A percentile compares a stretch with the other conserved stretches of the same genome.
Conservation (phyloP, 1,140 invertebrate genomes). For the Dinothrombium tinctorium region DNA sequence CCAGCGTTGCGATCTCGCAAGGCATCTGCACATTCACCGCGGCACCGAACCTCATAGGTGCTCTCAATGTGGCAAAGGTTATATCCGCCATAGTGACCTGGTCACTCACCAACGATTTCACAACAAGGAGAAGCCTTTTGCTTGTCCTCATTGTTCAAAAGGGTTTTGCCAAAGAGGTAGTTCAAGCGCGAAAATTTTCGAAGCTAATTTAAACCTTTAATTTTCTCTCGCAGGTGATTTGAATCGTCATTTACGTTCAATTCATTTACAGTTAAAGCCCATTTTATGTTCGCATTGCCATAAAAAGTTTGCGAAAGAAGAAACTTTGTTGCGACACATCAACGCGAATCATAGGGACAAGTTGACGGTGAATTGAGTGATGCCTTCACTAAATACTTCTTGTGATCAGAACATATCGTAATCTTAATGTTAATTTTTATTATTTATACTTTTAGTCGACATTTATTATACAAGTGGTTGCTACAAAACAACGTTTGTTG, state of each 20-base stretch:
- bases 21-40: constrained; percentile 20
- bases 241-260: constrained; percentile 19
- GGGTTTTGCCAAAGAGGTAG: constrained; percentile 21
- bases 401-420: too few relatives aligned
- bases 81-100: constrained; percentile 20
- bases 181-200: background rate
- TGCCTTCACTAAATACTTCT: too few relatives aligned
- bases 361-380: too few relatives aligned
- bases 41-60: constrained; percentile 20
- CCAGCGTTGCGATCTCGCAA: constrained; percentile 20
- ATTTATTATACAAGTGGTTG: too few relatives aligned
- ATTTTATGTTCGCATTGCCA: constrained; percentile 18
- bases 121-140: constrained; percentile 20
- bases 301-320: constrained; percentile 18
- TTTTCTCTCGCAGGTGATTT: constrained; percentile 17
- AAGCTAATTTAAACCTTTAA: constrained; percentile 1
- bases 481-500: too few relatives aligned
- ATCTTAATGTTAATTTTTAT: too few relatives aligned
- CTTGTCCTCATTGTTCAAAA: constrained; percentile 19
- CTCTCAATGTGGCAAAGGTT: constrained; percentile 19
- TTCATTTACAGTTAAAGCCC: constrained; percentile 17
- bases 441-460: too few relatives aligned
- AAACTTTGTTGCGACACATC: constrained; percentile 20
- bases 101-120: constrained; percentile 21
- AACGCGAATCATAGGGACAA: constrained; percentile 17